Evolutionary conservation across 2,797 vertebrate genomes (phyloP), one percentile per base, ranked within the genome.

Genomic region (Monodelphis domestica): DNA sequence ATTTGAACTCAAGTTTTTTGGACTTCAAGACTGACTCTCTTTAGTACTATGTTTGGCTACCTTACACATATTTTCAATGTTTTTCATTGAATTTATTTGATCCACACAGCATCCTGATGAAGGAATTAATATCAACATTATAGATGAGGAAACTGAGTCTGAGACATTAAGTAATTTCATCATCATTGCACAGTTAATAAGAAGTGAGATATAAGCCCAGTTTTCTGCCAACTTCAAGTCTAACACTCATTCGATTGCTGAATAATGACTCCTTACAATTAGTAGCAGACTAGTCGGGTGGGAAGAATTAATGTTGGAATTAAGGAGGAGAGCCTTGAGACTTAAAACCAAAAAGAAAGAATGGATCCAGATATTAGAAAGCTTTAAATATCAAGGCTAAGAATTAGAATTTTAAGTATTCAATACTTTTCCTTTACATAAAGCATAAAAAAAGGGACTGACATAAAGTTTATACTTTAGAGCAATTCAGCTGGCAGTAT

Each of bases 111-210:
- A 52, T 88, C 52, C 57, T 5, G 50, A 6, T 55, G 30, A 92
- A 89, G 57, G 45, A 87, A 91, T 92, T 54, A 15, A 84, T 94
- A 94, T 29, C 55, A 53, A 93, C 28, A 89, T 6, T 70, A 91
- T 95, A 90, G 11, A 55, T 33, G 78, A 50, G 45, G 78, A 87
- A 87, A n/a, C 54, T 15, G 38, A 93, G 1, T 4, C 15, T 50
- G 30, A 52, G 63, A 87, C 24, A 87, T 89, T 90, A 93, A 87
- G 45, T 50, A 45, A 54, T 28, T 24, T 38, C 78, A 6, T 50
- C 92, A 94, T 26, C 1, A 24, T 78, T 54, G 90, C 50, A 90
- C 88, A 70, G 29, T 0, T 55, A 78, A 1, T 26, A 7, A 93
- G 89, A 89, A 14, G 5, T 88, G 21, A 91, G 50, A 91, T 91